Conservation (phyloP, 2,888 invertebrate genomes). For the Azorinus chamasolen region DNA sequence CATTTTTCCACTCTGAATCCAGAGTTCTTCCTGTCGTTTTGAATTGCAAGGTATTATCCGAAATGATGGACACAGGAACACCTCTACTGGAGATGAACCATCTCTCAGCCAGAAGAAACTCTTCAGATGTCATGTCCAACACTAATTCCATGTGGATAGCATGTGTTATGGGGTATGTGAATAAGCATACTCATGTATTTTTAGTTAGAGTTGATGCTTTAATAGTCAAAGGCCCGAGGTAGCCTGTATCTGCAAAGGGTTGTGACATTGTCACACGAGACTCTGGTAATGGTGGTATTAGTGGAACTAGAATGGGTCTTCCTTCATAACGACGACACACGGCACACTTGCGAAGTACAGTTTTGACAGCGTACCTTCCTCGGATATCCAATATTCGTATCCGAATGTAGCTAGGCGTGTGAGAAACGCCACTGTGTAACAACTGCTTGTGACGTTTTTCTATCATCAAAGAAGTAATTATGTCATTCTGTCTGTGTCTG, state of each 20-base stretch:
- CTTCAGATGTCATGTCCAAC: conserved; percentile 13
- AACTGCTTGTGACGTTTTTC: conserved; percentile 42
- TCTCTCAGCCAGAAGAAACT: conserved; percentile 25
- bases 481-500: too few relatives aligned
- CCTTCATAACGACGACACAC: conserved; percentile 43
- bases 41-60: conserved; percentile 37
- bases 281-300: conserved; percentile 34
- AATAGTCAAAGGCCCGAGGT: conserved; percentile 34
- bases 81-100: conserved; percentile 24
- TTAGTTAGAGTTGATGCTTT: conserved; percentile 6
- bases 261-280: conserved; percentile 21
- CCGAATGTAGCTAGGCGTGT: conserved; percentile 29
- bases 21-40: conserved; percentile 24
- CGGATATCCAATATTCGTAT: conserved; percentile 28
- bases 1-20: conserved; percentile 7
- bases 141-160: conserved; percentile 25
- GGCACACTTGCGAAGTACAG: conserved; percentile 16
- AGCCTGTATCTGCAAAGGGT: conserved; percentile 30
- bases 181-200: conserved; percentile 49
- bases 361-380: conserved; percentile 25
- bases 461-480: conserved; percentile 29
- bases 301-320: conserved; percentile 37
- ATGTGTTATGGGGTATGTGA: conserved; percentile 23
- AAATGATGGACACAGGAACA: conserved; percentile 2
- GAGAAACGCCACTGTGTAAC: conserved; percentile 43